Base-by-base conservation (phyloP, 2,113 vertebrate species). In the Eubucco bourcierii region DNA sequence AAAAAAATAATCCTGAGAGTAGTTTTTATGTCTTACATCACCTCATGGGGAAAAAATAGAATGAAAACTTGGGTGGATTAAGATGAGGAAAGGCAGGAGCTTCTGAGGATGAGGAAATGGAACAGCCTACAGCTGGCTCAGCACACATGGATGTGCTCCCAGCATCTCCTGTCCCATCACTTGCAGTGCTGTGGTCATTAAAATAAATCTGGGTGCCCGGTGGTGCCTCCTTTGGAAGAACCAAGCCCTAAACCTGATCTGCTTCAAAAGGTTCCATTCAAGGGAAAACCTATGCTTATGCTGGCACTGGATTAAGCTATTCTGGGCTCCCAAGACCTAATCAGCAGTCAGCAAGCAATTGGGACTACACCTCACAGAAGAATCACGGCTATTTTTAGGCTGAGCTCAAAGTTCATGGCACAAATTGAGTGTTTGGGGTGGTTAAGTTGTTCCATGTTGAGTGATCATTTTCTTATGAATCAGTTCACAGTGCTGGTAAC, bases 171-270 rank as follows among this genome's bases (percentile, higher is more conserved):
- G 0, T 9, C 20, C 68, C 60, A 17, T 4, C 46, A 1, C 23
- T 21, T 4, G 24, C 2, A 12, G 4, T 0, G 24, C 2, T 2
- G 12, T 0, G 20, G 39, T 64, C 59, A 24, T 9, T 12, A 4
- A 25, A 34, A 39, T 31, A 12, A 33, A 55, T 23, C 4, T 0
- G 25, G 63, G 23, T 68, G 33, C 41, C 58, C 4, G 6, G 56
- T 1, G 1, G 29, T 1, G 3, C 27, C 1, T 1, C 31, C 68
- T 75, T 12, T 15, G 50, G 4, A 29, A 80, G 14, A 56, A 65
- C 39, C 8, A 5, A 85, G 12, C 52, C 52, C 47, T 19, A 39
- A 66, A 74, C 37, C 50, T 37, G 63, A 23, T 46, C 66, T 79
- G 85, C 76, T 84, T 31, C 68, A 39, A 66, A 90, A 65, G 74